Evolutionary conservation across 2,797 vertebrate species (phyloP).

Genomic region (Sebastes minor): DNA sequence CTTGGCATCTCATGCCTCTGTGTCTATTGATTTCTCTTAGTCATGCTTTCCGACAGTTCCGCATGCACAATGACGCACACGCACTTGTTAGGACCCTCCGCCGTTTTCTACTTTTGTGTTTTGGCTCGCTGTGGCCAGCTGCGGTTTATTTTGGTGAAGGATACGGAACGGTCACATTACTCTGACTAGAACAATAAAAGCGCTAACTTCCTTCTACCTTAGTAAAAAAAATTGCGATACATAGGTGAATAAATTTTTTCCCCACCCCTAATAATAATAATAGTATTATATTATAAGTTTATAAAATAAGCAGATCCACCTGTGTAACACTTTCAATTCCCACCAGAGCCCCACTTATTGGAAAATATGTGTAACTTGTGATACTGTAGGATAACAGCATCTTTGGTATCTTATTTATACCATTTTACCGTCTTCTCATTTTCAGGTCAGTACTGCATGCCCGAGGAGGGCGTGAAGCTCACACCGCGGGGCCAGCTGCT

Average conservation of each 20-base stretch:
- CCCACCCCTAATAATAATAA: no score
- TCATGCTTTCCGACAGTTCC: no score
- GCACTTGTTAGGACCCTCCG: no score
- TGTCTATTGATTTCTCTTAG: rapidly evolving
- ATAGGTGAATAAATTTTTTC: rapidly evolving
- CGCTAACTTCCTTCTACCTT: no score
- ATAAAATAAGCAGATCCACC: not conserved
- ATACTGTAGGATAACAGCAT: not conserved
- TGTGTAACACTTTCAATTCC: not conserved
- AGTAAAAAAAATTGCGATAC: no score
- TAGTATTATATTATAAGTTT: not conserved
- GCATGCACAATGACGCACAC: no score
- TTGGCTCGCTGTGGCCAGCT: no score
- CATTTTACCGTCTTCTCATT: not conserved
- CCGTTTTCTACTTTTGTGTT: no score
- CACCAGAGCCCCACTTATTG: not conserved
- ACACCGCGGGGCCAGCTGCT: conserved; percentile 90
- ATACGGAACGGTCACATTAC: no score
- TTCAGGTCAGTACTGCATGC: conserved; percentile 98
- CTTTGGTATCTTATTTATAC: not conserved
- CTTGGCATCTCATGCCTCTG: no score
- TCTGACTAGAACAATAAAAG: no score
- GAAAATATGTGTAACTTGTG: not conserved
- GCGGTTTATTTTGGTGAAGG: no score
- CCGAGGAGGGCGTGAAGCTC: conserved; percentile 92